Evolutionary conservation across 2,113 vertebrate genomes (phyloP), one percentile per base, ranked within the genome.

Genomic region (Bombycilla garrulus): DNA sequence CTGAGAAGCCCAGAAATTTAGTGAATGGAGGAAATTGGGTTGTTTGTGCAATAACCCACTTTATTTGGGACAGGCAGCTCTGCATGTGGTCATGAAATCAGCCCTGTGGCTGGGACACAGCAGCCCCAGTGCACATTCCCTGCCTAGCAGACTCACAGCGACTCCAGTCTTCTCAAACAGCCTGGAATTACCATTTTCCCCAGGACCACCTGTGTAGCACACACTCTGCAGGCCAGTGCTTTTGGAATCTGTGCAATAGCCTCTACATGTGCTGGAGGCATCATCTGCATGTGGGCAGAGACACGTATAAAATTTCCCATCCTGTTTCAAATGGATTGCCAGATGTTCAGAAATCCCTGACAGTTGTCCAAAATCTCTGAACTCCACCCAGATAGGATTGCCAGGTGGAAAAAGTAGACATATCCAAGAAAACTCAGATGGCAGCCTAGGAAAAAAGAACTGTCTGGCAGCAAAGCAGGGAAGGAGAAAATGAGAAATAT

Each of bases 271-370:
- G 92, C 77, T 92, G 67, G 12, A 96, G 60, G 76, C 76, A 94
- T 90, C 67, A 84, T 73, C 86, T 93, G 47, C 86, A 88, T 71
- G 47, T 81, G 91, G 94, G 76, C 80, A 95, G 91, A 73, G 44
- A 74, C 76, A 78, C 0, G 0, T 88, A 83, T 92, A 92, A 93
- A 71, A 72, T 93, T 95, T 86, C 91, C 51, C 76, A 74, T 81
- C 54, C 76, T 93, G 80, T 66, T 94, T 86, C 80, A 90, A 96
- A 81, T 6, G 35, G 35, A 93, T 95, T 90, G 6, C 92, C 95
- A 96, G 91, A 95, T 94, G 94, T 95, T 47, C 86, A 97, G 71
- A 94, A 93, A 90, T 78, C 86, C 64, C 80, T 93, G 88, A 90
- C 51, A 92, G 26, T 48, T 7, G 1, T 92, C 60, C 92, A 93